phyloP scores from a whole-genome alignment of 1,140 invertebrate species.

The Brachionus plicatilis region DNA sequence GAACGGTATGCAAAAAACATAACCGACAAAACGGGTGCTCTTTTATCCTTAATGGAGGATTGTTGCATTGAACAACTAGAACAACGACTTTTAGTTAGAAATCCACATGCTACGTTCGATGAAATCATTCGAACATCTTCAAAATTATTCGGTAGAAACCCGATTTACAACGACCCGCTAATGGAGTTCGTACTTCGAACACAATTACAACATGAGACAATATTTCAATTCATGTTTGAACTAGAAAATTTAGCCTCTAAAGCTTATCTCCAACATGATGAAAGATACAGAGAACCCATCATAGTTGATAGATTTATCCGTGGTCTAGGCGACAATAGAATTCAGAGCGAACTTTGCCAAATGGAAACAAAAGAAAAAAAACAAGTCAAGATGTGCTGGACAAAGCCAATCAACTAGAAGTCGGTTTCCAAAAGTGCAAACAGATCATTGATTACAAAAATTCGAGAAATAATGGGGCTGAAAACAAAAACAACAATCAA shows the following conservation, averaged over 20 bases:
- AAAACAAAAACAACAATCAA: neutral
- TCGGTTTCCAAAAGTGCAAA: too few species aligned
- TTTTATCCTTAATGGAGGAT: neutral
- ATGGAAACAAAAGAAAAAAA: too few species aligned
- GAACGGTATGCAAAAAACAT: neutral
- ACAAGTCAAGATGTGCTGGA: too few species aligned
- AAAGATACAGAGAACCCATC: neutral
- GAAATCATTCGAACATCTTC: neutral
- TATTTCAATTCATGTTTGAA: neutral
- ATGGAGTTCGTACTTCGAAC: neutral
- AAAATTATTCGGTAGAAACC: neutral
- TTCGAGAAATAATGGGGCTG: neutral
- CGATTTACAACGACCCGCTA: neutral
- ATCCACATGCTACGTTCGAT: neutral
- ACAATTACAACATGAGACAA: neutral
- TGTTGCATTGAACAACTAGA: neutral
- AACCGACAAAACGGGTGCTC: neutral
- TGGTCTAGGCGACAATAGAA: neutral
- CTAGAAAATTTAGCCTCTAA: neutral
- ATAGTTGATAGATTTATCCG: neutral
- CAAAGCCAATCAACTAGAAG: too few species aligned
- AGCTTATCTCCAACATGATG: neutral
- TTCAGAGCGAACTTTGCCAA: neutral
- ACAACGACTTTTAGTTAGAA: neutral
- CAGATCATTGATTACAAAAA: too few species aligned